Conservation (phyloP, 2,888 invertebrate species). For the Sminthurides aquaticus region DNA sequence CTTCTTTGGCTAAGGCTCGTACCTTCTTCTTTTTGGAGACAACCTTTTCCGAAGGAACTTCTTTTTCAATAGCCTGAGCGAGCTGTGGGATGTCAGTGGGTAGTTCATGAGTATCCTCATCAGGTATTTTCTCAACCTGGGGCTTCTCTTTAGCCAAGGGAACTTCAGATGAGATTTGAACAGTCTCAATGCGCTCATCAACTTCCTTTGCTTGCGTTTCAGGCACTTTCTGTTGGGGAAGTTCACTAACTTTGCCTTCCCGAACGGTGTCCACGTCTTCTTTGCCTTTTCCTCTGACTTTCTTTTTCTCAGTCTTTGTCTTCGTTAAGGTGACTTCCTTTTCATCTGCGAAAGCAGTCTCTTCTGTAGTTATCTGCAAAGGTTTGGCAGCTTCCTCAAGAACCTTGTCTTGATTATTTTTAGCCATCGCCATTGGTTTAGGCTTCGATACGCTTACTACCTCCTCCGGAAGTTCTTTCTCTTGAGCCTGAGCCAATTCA, state of each 20-base stretch:
- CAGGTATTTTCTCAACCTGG: slow-evolving; percentile 6
- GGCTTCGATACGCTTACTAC: slow-evolving; percentile 14
- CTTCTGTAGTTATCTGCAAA: slow-evolving; percentile 14
- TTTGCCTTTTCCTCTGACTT: slow-evolving; percentile 9
- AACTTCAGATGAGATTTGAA: slow-evolving; percentile 10
- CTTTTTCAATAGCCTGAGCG: slow-evolving; percentile 20
- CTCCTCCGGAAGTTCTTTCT: slow-evolving; percentile 16
- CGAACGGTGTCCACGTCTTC: slow-evolving; percentile 37
- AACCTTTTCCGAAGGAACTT: slow-evolving; percentile 19
- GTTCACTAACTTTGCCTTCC: slow-evolving; percentile 45
- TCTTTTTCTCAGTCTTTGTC: slow-evolving; percentile 21
- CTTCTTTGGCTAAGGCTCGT: slow-evolving; percentile 11
- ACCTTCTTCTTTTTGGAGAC: slow-evolving; percentile 21
- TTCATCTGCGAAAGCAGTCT: slow-evolving; percentile 12
- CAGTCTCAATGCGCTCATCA: slow-evolving; percentile 12
- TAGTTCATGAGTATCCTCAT: slow-evolving; percentile 8
- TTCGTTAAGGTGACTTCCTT: slow-evolving; percentile 19
- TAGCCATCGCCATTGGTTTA: slow-evolving; percentile 16
- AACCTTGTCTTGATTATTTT: slow-evolving; percentile 13
- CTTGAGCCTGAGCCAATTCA: slow-evolving; percentile 3
- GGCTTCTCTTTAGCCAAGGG: slow-evolving; percentile 13
- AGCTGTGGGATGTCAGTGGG: slow-evolving; percentile 55
- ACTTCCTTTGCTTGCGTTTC: slow-evolving; percentile 5
- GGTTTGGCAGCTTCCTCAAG: background rate
- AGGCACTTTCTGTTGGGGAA: slow-evolving; percentile 24